Evolutionary conservation across 2,888 invertebrate species (phyloP), one percentile per base, ranked within the genome.

Genomic region (Choristoneura rosaceana): DNA sequence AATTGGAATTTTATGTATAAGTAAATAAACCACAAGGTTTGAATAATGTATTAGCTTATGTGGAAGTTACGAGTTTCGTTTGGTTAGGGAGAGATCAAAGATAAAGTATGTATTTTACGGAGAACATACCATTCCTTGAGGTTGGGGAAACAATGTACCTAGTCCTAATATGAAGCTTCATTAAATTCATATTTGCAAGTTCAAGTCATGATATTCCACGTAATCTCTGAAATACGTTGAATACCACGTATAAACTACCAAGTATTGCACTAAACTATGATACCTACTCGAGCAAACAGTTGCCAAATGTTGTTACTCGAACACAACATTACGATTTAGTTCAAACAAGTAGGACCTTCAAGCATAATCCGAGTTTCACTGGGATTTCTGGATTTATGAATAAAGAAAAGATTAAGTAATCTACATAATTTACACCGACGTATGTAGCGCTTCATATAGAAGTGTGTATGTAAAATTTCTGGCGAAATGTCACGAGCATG

Each of bases 41-140:
- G 67, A 67, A 71, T 71, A 62, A 71, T 67, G 62, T 50, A 71
- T 62, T 17, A 62, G 67, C 55, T 60, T 61, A 33, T 47, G 14
- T 58, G 47, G 71, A 67, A 41, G 50, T 71, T 38, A 52, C 25
- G 71, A 67, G 62, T 50, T 68, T 68, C 62, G 55, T 71, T 71
- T 62, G 52, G 70, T 52, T 38, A 60, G 50, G 60, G 25, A 45
- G 34, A 62, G 62, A 71, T 71, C 71, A 71, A 68, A 67, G 67
- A 63, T 71, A 71, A 70, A 66, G 67, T 33, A 38, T 71, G 67
- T 33, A 45, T 66, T 66, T 61, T 43, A 45, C n/a, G 38, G 62
- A 64, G 50, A 63, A 68, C 62, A 66, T 61, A 67, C 62, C 47
- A 34, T 47, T 15, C 50, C 38, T 55, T 55, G 62, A 10, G 62